Conservation (phyloP, 35 echinoderm and acorn worm genomes). For the Anneissia japonica region DNA sequence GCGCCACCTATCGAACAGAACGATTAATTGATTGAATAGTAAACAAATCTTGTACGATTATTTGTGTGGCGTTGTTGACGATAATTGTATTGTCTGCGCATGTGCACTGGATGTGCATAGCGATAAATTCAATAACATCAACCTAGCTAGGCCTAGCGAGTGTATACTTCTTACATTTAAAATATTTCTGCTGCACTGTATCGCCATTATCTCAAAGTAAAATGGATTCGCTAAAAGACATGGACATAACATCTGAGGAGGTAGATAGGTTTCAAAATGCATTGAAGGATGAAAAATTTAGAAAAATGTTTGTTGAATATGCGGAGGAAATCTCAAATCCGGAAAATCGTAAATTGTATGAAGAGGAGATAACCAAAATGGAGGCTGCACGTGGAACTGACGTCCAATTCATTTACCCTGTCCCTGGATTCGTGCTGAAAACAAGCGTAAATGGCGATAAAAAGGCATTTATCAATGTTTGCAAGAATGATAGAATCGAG, state of each 20-base stretch:
- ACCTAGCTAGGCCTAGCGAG: neutral
- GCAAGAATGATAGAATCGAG: constrained; percentile 62
- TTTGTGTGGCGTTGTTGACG: too few species aligned
- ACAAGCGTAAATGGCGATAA: constrained; percentile 86
- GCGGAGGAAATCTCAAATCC: constrained; percentile 91
- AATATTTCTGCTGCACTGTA: neutral
- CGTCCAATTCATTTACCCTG: constrained; percentile 78
- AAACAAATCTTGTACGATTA: neutral
- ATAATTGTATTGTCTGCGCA: too few species aligned
- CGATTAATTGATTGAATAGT: neutral
- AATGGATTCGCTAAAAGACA: constrained; percentile 21
- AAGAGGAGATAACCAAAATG: constrained; percentile 84
- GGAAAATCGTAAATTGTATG: constrained; percentile 92
- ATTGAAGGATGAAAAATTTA: constrained; percentile 90
- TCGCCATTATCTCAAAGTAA: neutral
- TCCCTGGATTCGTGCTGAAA: constrained; percentile 92
- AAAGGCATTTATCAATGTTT: constrained; percentile 90
- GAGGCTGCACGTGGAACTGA: constrained; percentile 90
- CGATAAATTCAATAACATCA: neutral
- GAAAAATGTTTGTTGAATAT: constrained; percentile 92
- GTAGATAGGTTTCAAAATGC: constrained; percentile 69
- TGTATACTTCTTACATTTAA: too few species aligned
- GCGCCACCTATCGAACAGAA: neutral
- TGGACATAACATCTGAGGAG: constrained; percentile 83
- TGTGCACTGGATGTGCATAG: too few species aligned